These are phyloP conservation scores for Notothenia coriiceps DNA, from an alignment of 2,113 vertebrate species.

Conservation along the genomic window DNA sequence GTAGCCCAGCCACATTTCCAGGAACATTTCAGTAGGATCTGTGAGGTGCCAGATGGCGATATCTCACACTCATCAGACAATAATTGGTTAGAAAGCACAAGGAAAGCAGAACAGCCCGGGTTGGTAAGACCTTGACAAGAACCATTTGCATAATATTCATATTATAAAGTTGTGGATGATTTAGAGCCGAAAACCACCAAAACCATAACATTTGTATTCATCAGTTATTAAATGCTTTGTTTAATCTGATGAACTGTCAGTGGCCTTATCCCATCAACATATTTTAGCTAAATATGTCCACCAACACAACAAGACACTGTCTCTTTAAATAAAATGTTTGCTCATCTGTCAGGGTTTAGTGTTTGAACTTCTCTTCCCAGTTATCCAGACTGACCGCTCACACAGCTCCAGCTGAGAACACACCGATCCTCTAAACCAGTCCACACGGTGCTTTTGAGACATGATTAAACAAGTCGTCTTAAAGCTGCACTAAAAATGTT, in stretches of 20 bases:
- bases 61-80: conserved; percentile 47
- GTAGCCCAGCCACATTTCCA: conserved; percentile 10
- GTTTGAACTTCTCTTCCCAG: too few species aligned
- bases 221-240: not conserved
- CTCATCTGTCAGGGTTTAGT: too few species aligned
- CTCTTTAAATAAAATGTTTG: not conserved
- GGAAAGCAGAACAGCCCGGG: conserved; percentile 15
- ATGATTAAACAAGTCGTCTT: too few species aligned
- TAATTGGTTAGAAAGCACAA: conserved; percentile 51
- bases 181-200: conserved; percentile 19
- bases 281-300: not conserved
- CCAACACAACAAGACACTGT: not conserved
- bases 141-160: conserved; percentile 12
- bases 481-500: too few species aligned
- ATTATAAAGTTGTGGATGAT: conserved; percentile 1
- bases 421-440: too few species aligned
- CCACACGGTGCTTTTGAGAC: too few species aligned
- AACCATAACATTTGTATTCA: not conserved
- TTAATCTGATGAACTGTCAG: not conserved
- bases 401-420: too few species aligned
- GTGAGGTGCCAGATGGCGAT: conserved; percentile 52
- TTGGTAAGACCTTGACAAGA: conserved; percentile 11
- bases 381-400: too few species aligned
- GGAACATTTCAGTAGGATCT: conserved; percentile 16
- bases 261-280: not conserved